Evolutionary conservation across 2,888 invertebrate genomes (phyloP).

Genomic region (Thera obeliscata): DNA sequence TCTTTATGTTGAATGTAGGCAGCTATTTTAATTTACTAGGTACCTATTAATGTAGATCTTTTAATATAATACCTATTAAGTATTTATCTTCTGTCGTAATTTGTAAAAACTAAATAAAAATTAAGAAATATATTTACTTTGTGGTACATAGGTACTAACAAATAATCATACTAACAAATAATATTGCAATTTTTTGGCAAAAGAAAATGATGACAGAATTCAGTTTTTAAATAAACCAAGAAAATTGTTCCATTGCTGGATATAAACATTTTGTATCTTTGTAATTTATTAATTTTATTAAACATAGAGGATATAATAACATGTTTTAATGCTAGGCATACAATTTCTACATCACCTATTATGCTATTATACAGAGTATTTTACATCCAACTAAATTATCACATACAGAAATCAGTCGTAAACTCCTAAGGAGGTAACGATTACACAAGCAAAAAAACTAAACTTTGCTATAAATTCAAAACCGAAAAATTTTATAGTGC

Average conservation of each 20-base stretch:
- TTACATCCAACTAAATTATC: conserved; percentile 11
- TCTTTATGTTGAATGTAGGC: conserved; percentile 19
- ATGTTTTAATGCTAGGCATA: conserved; percentile 13
- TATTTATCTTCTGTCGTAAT: too few relatives aligned
- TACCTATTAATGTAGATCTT: not conserved
- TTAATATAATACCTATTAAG: not conserved
- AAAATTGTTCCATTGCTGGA: conserved; percentile 6
- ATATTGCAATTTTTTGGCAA: not conserved
- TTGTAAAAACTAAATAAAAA: too few relatives aligned
- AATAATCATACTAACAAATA: conserved; percentile 12
- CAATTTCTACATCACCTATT: not conserved
- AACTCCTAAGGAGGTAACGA: not conserved
- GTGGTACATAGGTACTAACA: not conserved
- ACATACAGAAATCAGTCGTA: conserved; percentile 15
- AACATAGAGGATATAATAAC: conserved; percentile 14
- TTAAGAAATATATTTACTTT: too few relatives aligned
- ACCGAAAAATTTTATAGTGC: not conserved
- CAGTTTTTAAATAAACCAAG: conserved; percentile 8
- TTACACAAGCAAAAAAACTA: not conserved
- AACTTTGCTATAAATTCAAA: not conserved
- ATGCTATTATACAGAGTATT: not conserved
- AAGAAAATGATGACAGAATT: not conserved
- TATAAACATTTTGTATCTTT: conserved; percentile 16
- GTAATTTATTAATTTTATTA: conserved; percentile 19
- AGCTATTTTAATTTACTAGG: conserved; percentile 15